These are phyloP conservation scores for Aldrovandia affinis DNA, from an alignment of 2,797 vertebrate genomes.

Conservation along the genomic window DNA sequence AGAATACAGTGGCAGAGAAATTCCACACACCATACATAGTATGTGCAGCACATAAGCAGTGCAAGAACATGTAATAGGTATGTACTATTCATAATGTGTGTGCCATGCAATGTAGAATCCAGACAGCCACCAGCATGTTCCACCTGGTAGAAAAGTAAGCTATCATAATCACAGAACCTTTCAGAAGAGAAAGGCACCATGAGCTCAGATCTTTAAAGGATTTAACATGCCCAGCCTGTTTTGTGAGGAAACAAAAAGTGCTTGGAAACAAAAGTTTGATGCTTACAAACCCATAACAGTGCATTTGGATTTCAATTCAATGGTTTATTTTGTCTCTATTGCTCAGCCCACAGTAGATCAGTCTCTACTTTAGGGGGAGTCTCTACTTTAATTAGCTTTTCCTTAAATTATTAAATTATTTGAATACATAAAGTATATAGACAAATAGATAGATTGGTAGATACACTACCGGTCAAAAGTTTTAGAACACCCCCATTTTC, in stretches of 20 bases:
- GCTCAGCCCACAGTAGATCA: neutral
- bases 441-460: no score
- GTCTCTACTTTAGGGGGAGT: neutral
- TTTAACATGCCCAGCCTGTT: neutral
- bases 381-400: neutral
- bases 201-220: neutral
- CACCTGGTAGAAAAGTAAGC: neutral
- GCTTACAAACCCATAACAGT: no score
- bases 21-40: neutral
- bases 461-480: no score
- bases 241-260: no score
- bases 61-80: no score
- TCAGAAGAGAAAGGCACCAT: neutral
- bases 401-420: neutral
- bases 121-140: neutral
- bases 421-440: neutral
- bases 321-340: neutral
- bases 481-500: no score
- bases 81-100: no score
- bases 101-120: no score
- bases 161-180: neutral
- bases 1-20: neutral
- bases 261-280: neutral
- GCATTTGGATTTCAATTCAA: neutral
- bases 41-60: no score